Evolutionary conservation across 2,113 vertebrate genomes (phyloP).

Genomic region (Podarcis cretensis): DNA sequence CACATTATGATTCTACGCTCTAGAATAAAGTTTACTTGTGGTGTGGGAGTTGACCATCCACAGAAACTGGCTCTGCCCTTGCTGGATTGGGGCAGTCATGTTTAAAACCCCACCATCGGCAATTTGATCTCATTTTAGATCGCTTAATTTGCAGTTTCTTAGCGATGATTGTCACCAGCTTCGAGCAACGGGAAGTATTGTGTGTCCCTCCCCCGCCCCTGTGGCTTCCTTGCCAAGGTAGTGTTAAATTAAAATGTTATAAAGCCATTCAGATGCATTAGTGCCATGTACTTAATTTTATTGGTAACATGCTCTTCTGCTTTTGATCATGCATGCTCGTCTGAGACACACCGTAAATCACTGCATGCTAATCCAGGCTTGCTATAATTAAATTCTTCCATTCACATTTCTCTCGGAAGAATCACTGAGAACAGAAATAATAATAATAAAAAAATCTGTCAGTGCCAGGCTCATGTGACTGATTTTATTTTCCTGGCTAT

Average conservation of each 20-base stretch:
- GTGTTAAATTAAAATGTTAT: conserved; percentile 36
- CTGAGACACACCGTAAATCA: conserved; percentile 43
- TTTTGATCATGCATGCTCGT: conserved; percentile 34
- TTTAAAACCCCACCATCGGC: not conserved
- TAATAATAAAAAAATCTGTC: not conserved
- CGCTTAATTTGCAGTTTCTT: not conserved
- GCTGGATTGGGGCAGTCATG: not conserved
- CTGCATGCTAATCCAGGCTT: conserved; percentile 29
- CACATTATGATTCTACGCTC: not conserved
- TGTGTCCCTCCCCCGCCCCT: not conserved
- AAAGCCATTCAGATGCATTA: conserved; percentile 29
- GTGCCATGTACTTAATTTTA: conserved; percentile 47
- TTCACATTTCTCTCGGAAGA: conserved; percentile 40
- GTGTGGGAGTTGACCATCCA: not conserved
- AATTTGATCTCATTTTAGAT: not conserved
- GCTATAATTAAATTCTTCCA: conserved; percentile 59
- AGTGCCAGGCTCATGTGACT: conserved; percentile 17
- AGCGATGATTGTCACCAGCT: not conserved
- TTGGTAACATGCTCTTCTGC: conserved; percentile 38
- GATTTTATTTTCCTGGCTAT: conserved; percentile 43
- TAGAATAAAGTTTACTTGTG: not conserved
- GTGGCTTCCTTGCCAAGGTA: not conserved
- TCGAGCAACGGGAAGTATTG: not conserved
- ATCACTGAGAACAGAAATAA: conserved; percentile 43
- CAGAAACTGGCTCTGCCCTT: not conserved